These are phyloP conservation scores for Pangasius larnaudii DNA, from an alignment of 2,797 vertebrate species.

Conservation along the genomic window DNA sequence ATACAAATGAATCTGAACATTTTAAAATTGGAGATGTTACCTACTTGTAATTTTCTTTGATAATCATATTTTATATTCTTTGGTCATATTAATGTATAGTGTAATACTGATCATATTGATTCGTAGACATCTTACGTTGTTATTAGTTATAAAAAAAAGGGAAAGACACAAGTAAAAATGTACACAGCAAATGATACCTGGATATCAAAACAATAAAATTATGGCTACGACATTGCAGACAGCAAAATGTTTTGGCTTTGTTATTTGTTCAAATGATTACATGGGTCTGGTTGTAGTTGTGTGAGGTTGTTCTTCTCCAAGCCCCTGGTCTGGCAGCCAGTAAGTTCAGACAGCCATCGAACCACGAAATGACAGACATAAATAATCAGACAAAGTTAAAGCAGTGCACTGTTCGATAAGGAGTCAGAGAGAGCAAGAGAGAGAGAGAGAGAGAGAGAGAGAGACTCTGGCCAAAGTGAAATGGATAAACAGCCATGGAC, in stretches of 20 bases:
- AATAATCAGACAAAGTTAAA: constrained; percentile 45
- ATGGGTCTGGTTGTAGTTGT: neutral
- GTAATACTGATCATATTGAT: too few species aligned
- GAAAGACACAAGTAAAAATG: too few species aligned
- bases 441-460: constrained; percentile 23
- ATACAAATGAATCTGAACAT: neutral
- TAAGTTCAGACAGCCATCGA: constrained; percentile 61
- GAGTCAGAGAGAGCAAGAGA: constrained; percentile 3
- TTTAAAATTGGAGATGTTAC: neutral
- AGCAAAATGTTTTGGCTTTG: neutral
- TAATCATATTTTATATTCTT: neutral
- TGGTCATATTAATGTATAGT: too few species aligned
- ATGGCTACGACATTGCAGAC: neutral
- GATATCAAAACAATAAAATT: too few species aligned
- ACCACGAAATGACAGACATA: constrained; percentile 61
- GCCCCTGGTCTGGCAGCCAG: constrained; percentile 29
- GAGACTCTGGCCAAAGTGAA: constrained; percentile 27
- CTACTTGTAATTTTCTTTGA: neutral
- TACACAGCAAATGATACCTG: too few species aligned
- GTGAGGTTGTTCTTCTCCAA: neutral
- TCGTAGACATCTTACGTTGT: too few species aligned
- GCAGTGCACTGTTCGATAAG: constrained; percentile 52
- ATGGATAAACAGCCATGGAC: constrained; percentile 46
- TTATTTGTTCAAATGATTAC: neutral
- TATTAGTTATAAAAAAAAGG: too few species aligned